Evolutionary conservation across 2,113 vertebrate species (phyloP).

Genomic region (Pangasianodon hypophthalmus): DNA sequence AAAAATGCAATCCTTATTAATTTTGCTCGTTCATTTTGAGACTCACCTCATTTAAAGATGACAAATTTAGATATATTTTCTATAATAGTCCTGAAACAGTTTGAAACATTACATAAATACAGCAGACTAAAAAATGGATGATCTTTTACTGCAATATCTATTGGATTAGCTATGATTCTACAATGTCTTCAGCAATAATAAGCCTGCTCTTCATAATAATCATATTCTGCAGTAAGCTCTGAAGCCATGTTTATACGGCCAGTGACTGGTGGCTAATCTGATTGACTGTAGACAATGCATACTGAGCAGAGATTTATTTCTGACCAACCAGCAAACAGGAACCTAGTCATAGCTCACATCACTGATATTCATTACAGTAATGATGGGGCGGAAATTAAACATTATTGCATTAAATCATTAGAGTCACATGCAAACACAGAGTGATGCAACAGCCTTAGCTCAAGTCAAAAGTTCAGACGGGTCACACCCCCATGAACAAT

Average conservation of each 20-base stretch:
- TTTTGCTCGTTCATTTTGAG: not conserved
- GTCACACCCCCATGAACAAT: slow-evolving; percentile 43
- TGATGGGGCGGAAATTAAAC: slow-evolving; percentile 65
- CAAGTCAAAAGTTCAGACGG: slow-evolving; percentile 65
- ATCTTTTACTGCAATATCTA: not conserved
- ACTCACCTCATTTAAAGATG: not conserved
- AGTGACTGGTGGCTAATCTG: slow-evolving; percentile 68
- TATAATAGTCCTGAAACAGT: not conserved
- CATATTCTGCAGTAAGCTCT: slow-evolving; percentile 59
- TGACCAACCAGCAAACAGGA: slow-evolving; percentile 53
- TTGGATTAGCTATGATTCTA: slow-evolving; percentile 50
- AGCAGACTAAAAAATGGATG: slow-evolving; percentile 6
- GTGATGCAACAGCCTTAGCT: slow-evolving; percentile 24
- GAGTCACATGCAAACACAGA: slow-evolving; percentile 44
- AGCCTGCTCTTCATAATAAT: slow-evolving; percentile 65
- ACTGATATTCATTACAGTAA: slow-evolving; percentile 51
- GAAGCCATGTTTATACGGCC: slow-evolving; percentile 61
- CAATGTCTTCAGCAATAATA: slow-evolving; percentile 57
- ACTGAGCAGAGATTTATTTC: slow-evolving; percentile 59
- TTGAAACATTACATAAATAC: not conserved
- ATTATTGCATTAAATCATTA: slow-evolving; percentile 58
- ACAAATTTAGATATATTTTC: not conserved
- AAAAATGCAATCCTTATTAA: not conserved
- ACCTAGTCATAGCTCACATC: slow-evolving; percentile 54
- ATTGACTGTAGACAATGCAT: slow-evolving; percentile 70